phyloP scores from a whole-genome alignment of 2,797 vertebrate genomes.

The Schizothorax lantsangensis region DNA sequence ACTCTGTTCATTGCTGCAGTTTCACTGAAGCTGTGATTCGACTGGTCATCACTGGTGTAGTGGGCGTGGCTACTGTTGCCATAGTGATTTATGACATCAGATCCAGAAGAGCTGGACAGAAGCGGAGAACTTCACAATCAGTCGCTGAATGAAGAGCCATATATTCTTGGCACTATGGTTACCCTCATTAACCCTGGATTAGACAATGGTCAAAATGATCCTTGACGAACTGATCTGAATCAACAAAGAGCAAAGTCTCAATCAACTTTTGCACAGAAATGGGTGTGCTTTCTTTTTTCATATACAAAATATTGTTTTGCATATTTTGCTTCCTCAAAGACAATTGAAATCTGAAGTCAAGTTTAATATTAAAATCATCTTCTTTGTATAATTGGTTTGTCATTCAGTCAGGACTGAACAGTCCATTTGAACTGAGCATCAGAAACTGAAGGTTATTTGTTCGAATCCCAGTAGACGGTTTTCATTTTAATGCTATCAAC shows the following conservation, averaged over 20 bases:
- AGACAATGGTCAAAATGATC: neutral
- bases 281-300: neutral
- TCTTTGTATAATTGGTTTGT: neutral
- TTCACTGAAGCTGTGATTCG: conserved; percentile 5
- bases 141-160: neutral
- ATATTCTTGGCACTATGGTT: too few species aligned
- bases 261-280: neutral
- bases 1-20: neutral
- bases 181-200: too few species aligned
- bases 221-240: neutral
- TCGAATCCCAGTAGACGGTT: neutral
- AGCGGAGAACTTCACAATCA: neutral
- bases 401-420: neutral
- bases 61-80: neutral
- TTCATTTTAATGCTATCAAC: too few species aligned
- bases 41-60: neutral
- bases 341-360: neutral
- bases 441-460: conserved; percentile 3
- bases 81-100: conserved; percentile 2
- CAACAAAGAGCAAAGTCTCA: neutral
- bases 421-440: neutral
- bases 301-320: neutral
- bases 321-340: neutral
- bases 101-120: neutral
- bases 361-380: neutral